Conservation (phyloP, 2,113 vertebrate species). For the Tenrec ecaudatus region DNA sequence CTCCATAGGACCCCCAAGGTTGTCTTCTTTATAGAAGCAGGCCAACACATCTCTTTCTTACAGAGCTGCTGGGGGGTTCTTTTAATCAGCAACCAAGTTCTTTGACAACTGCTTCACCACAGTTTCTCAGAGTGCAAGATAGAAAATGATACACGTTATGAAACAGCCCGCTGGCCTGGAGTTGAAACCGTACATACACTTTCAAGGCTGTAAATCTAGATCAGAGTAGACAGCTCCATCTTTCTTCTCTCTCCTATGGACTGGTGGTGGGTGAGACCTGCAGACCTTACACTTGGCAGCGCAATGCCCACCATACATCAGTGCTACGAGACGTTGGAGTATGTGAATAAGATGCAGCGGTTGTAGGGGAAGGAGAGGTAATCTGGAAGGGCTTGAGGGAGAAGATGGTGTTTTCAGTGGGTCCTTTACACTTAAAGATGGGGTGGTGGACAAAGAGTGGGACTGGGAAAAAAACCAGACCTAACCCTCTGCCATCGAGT, state of each 20-base stretch:
- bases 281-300: too few species aligned
- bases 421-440: slow-evolving; percentile 18
- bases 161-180: too few species aligned
- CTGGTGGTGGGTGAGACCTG: neutral
- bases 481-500: too few species aligned
- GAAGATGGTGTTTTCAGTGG: neutral
- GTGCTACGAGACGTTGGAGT: too few species aligned
- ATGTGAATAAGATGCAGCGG: neutral
- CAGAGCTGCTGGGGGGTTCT: neutral
- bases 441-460: neutral
- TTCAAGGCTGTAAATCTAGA: too few species aligned
- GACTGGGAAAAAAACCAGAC: neutral
- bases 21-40: neutral
- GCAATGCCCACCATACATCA: too few species aligned
- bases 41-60: neutral
- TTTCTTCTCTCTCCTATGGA: too few species aligned
- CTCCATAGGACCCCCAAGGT: neutral
- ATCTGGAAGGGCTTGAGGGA: neutral
- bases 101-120: neutral
- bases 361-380: neutral
- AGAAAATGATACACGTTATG: too few species aligned
- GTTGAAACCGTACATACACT: too few species aligned
- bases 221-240: too few species aligned
- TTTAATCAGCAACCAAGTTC: neutral
- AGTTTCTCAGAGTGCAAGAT: neutral